These are phyloP conservation scores for Pteronura brasiliensis DNA, from an alignment of 2,113 vertebrate genomes.

Conservation along the genomic window DNA sequence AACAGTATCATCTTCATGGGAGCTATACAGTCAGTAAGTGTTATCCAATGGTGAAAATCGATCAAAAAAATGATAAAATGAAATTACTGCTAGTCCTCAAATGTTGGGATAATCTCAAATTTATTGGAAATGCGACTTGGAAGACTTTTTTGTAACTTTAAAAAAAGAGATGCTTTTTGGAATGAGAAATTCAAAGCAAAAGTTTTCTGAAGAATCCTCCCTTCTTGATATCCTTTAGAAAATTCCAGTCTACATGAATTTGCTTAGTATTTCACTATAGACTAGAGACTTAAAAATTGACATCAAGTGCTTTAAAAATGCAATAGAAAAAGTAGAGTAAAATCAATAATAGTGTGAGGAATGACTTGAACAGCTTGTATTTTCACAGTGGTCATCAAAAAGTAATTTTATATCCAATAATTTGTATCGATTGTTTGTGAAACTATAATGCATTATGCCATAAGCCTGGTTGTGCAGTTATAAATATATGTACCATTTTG, in stretches of 20 bases:
- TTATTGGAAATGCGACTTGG: background rate
- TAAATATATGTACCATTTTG: conserved; percentile 77
- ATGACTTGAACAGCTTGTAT: conserved; percentile 84
- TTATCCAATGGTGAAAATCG: background rate
- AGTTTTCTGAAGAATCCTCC: conserved; percentile 13
- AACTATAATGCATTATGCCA: conserved; percentile 80
- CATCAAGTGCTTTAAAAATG: conserved; percentile 79
- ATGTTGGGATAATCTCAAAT: conserved; percentile 53
- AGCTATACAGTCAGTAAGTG: background rate
- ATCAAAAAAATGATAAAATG: conserved; percentile 37
- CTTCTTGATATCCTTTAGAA: conserved; percentile 35
- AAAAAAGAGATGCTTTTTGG: background rate
- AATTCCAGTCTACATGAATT: conserved; percentile 46
- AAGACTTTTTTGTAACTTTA: conserved; percentile 45
- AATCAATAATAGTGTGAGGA: conserved; percentile 90
- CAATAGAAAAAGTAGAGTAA: conserved; percentile 75
- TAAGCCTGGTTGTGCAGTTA: conserved; percentile 77
- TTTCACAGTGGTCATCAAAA: conserved; percentile 91
- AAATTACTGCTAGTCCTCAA: conserved; percentile 60
- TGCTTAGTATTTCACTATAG: conserved; percentile 68
- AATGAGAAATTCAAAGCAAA: background rate
- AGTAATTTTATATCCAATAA: conserved; percentile 94
- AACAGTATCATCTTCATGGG: conserved; percentile 56
- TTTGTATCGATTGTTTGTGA: conserved; percentile 88
- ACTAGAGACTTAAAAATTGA: conserved; percentile 76